These are phyloP conservation scores for Leptinotarsa defecta DNA, from an alignment of 1,140 invertebrate genomes.

Conservation along the genomic window DNA sequence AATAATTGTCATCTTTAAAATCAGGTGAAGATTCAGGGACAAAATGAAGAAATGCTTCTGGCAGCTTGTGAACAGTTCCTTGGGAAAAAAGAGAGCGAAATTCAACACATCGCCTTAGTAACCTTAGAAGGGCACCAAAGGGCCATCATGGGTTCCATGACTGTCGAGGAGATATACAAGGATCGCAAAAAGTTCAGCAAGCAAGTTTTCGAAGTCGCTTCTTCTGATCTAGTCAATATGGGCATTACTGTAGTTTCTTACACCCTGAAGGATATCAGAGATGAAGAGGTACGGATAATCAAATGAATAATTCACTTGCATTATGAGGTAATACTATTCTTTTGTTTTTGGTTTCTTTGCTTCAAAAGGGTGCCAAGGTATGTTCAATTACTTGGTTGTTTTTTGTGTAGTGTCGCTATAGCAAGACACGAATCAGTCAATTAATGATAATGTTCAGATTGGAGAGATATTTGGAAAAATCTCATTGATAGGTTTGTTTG, in stretches of 20 bases:
- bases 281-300: constrained; percentile 81
- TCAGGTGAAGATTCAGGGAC: constrained; percentile 90
- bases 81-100: constrained; percentile 87
- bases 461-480: neutral
- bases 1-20: too few species aligned
- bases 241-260: constrained; percentile 98
- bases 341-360: constrained; percentile 49
- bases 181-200: constrained; percentile 98
- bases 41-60: constrained; percentile 95
- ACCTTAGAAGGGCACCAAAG: constrained; percentile 97
- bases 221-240: constrained; percentile 96
- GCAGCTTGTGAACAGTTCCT: constrained; percentile 97
- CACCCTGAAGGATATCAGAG: constrained; percentile 95
- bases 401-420: constrained; percentile 12
- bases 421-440: constrained; percentile 6
- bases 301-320: neutral
- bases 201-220: constrained; percentile 93
- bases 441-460: neutral
- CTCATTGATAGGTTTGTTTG: neutral
- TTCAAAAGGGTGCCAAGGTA: constrained; percentile 62
- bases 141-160: constrained; percentile 99
- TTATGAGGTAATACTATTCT: constrained; percentile 12
- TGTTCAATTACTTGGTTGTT: constrained; percentile 39
- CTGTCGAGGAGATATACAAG: constrained; percentile 98
- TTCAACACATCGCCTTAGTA: constrained; percentile 91